These are phyloP conservation scores for Caracal caracal DNA, from an alignment of 2,113 vertebrate species.

Conservation along the genomic window DNA sequence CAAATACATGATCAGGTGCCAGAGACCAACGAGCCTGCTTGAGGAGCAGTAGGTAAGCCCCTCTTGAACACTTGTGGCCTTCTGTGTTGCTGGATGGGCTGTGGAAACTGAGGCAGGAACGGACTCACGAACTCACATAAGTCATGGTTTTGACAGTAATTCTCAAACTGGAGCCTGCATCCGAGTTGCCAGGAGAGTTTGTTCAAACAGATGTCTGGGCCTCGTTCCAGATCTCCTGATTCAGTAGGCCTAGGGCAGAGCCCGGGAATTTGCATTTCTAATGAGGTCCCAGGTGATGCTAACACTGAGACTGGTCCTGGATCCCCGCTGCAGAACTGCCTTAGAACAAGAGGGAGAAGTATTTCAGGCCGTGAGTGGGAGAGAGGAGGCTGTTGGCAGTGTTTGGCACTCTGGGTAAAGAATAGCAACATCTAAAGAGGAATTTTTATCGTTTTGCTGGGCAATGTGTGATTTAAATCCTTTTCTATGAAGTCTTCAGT, in stretches of 20 bases:
- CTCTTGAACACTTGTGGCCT: not conserved
- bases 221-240: not conserved
- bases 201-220: not conserved
- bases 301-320: not conserved
- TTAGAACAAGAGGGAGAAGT: not conserved
- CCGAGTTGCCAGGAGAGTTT: not conserved
- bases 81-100: not conserved
- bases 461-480: not conserved
- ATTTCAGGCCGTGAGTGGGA: not conserved
- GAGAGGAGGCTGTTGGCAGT: not conserved
- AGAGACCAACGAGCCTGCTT: not conserved
- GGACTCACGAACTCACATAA: not conserved
- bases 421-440: not conserved
- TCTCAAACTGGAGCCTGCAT: not conserved
- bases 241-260: not conserved
- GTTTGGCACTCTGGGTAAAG: not conserved
- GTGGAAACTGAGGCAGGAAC: not conserved
- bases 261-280: not conserved
- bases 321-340: not conserved
- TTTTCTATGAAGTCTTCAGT: not conserved
- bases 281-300: not conserved
- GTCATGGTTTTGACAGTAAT: not conserved
- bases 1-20: not conserved
- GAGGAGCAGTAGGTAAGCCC: not conserved
- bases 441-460: conserved; percentile 3